These are phyloP conservation scores for Perithous albicinctus DNA, from an alignment of 2,888 invertebrate species.

Conservation along the genomic window DNA sequence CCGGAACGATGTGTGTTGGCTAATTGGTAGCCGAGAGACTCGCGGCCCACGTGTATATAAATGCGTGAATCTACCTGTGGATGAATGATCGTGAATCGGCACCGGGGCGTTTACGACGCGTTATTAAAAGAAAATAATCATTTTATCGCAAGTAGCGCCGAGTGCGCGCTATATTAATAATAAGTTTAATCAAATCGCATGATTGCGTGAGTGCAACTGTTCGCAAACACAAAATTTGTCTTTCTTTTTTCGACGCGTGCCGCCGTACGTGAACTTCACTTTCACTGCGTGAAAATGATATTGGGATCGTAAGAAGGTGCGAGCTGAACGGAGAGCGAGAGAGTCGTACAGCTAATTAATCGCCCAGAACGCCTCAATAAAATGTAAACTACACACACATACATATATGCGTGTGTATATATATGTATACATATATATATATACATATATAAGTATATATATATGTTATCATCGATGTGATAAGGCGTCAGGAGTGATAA, in stretches of 20 bases:
- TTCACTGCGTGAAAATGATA: conserved; percentile 10
- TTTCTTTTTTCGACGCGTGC: conserved; percentile 12
- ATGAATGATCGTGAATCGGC: conserved; percentile 53
- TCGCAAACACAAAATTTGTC: not conserved
- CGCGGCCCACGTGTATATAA: conserved; percentile 32
- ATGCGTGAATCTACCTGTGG: conserved; percentile 46
- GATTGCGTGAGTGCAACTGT: not conserved
- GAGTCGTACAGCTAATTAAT: not conserved
- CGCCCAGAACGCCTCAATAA: conserved; percentile 31
- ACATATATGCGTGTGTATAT: conserved; percentile 13
- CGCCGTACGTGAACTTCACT: not conserved
- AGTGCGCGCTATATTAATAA: not conserved
- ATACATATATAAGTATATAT: conserved; percentile 35
- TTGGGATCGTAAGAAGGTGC: not conserved
- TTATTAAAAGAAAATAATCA: not conserved
- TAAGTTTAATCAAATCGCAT: conserved; percentile 11
- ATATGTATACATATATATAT: conserved; percentile 35
- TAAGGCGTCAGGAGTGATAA: conserved; percentile 72
- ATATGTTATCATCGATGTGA: conserved; percentile 71
- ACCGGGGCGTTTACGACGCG: conserved; percentile 18
- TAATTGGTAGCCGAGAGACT: conserved; percentile 46
- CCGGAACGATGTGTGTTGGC: conserved; percentile 49
- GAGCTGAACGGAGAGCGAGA: conserved; percentile 22
- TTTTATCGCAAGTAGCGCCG: not conserved
- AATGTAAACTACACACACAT: conserved; percentile 34